Base-by-base conservation (phyloP, 2,113 vertebrate genomes). In the Passer montanus region DNA sequence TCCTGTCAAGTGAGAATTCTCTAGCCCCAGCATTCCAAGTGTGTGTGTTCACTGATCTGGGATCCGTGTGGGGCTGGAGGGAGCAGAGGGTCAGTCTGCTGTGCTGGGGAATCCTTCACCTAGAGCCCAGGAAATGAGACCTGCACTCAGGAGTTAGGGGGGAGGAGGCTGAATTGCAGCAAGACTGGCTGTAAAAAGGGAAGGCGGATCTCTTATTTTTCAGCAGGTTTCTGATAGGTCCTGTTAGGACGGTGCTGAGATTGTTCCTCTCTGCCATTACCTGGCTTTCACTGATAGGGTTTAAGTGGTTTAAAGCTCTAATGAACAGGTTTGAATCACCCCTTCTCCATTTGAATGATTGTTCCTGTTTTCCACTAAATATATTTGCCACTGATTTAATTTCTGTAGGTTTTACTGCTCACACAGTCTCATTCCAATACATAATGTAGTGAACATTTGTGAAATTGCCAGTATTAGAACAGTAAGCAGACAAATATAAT, bases 1-100 rank as follows among this genome's bases (percentile, higher is more conserved):
- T 92, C 43, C 27, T 78, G 2, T 49, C 46, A 39, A 19, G 39
- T 49, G 44, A 59, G 22, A 56, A 50, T 75, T 72, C 41, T 67
- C 30, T 84, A 39, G 37, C 19, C 67, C 35, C 30, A 52, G 50
- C 0, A 0, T 78, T 66, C 49, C n/a, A 12, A 16, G 31, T 1
- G 11, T 39, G 22, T 47, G 46, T 49, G 53, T 70, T 88, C 58
- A 60, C 53, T 62, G 69, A 12, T 20, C 1, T 2, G 41, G 35
- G 59, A 5, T 62, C 58, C 1, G 1, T 11, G 44, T 10, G 41
- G 4, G 43, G 35, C 64, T 64, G 11, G 39, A 50, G 50, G 59
- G 30, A 90, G 56, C 72, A 49, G 70, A 39, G 47, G 8, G 9
- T 72, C 67, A 39, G 22, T 30, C 37, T 63, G 58, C 66, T 33